Evolutionary conservation across 2,113 vertebrate species (phyloP), one percentile per base, ranked within the genome.

Genomic region (Zapus hudsonius): DNA sequence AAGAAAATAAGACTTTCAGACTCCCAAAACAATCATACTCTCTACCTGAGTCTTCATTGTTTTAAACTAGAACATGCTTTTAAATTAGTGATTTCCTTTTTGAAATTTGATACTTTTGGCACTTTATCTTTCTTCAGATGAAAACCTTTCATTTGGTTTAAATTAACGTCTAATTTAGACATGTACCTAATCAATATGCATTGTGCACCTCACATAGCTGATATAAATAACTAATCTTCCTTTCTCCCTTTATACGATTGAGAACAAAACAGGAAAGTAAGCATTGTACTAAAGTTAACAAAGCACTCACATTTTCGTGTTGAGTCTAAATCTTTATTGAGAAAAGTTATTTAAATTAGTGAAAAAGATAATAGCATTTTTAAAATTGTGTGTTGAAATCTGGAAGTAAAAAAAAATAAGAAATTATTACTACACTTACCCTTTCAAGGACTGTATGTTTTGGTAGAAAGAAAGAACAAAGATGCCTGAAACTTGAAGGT

Each of bases 381-480:
- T 73, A 89, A 94, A 93, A 83, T 36, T 78, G 2, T 36, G 1
- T 82, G 31, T 42, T 86, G 69, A 92, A 90, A 92, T 31, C 9
- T 47, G 13, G 42, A 76, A 91, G 52, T 7, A 74, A 82, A 84
- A 79, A 86, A 73, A 36, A 42, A 90, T 87, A 27, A 79, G 55
- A 87, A 93, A 84, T 81, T 84, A 69, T 87, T 78, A n/a, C 29
- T 84, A 44, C 7, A 89, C 12, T 64, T 87, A 72, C 17, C 29
- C 31, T 90, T 61, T 72, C 66, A 85, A 81, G 36, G 16, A 64
- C 9, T 87, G 33, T 70, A 72, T 61, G 29, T 74, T 94, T 87
- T 36, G 76, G 44, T 44, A 95, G 66, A 95, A 87, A 93, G 92
- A 52, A 57, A 29, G 22, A 94, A 89, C 74, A 93, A 86, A 96